Evolutionary conservation across 2,888 invertebrate genomes (phyloP), one percentile per base, ranked within the genome.

Genomic region (Cheilosia soror): DNA sequence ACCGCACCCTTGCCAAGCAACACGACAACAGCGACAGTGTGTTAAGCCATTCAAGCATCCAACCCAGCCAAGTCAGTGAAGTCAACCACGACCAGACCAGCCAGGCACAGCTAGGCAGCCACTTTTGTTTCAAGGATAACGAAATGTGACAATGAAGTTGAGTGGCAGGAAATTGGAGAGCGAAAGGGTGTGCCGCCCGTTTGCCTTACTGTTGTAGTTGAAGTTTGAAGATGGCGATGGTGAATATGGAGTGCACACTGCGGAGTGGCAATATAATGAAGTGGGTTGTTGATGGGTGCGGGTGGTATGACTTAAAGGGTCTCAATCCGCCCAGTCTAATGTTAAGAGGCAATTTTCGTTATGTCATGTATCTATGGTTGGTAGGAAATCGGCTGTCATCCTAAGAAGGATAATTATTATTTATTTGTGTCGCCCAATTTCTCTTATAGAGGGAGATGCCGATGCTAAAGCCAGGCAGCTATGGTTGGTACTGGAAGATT

Each of bases 121-220:
- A 76, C 79, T 84, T 84, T 84, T 75, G 75, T 71, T 84, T 79
- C 84, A 84, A 84, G 84, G 79, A 84, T 84, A 84, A 76, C 84
- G 71, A 79, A 84, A 84, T 75, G 84, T 80, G 84, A 84, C 84
- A 84, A 84, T 84, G 84, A 79, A 80, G 79, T 84, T 76, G 84
- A 84, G 84, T 84, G 84, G 79, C 79, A 79, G 79, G 79, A 84
- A 75, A 80, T 79, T 79, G 84, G 75, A 79, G 79, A 84, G 69
- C 79, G 47, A 84, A 84, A 63, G 66, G 65, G 69, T 73, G 68
- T 73, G 53, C 44, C 49, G 53, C 29, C 49, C 60, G 55, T 33
- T 49, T 37, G 27, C 58, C 65, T 75, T 69, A 73, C 51, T 49
- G 13, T 15, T 42, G 7, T 20, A 44, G 29, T 33, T 68, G 60